Percentiles rank a stretch among this genome's conserved stretches.
phyloP scores from a whole-genome alignment of 2,888 invertebrate genomes.

The Melinaea marsaeus region DNA sequence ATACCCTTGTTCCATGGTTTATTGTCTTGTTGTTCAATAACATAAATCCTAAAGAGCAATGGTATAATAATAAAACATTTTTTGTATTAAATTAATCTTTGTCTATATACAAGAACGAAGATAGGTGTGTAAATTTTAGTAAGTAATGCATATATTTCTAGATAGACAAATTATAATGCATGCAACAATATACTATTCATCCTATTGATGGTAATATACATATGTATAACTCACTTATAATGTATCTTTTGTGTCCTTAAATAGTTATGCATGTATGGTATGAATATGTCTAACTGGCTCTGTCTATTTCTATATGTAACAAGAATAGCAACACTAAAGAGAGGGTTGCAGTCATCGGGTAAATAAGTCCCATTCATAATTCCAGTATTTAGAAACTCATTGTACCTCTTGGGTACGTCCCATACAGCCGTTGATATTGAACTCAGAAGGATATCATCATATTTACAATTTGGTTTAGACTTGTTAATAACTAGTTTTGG shows the following conservation, averaged over 20 bases:
- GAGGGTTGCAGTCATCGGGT: slow-evolving; percentile 57
- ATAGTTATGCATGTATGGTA: slow-evolving; percentile 92
- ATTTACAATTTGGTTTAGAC: slow-evolving; percentile 50
- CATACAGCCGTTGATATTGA: slow-evolving; percentile 39
- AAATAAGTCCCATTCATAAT: slow-evolving; percentile 55
- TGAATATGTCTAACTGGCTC: slow-evolving; percentile 85
- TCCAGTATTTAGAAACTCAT: slow-evolving; percentile 45
- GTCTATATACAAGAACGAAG: too few species aligned
- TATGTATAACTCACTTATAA: slow-evolving; percentile 75
- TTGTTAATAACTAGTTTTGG: slow-evolving; percentile 40
- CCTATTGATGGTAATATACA: too few species aligned
- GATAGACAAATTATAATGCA: too few species aligned
- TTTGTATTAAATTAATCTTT: too few species aligned
- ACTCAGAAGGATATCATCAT: slow-evolving; percentile 50
- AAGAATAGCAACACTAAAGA: slow-evolving; percentile 86
- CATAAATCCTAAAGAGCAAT: slow-evolving; percentile 79
- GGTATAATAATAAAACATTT: neutral
- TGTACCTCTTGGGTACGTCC: slow-evolving; percentile 43
- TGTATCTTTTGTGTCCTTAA: slow-evolving; percentile 89
- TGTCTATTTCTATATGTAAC: slow-evolving; percentile 88
- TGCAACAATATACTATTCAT: too few species aligned
- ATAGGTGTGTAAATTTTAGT: too few species aligned
- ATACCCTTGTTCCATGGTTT: slow-evolving; percentile 92
- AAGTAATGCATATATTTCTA: too few species aligned
- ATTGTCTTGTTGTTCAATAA: slow-evolving; percentile 88